phyloP scores from a whole-genome alignment of 2,797 vertebrate species.

The Centropyge bicolor region DNA sequence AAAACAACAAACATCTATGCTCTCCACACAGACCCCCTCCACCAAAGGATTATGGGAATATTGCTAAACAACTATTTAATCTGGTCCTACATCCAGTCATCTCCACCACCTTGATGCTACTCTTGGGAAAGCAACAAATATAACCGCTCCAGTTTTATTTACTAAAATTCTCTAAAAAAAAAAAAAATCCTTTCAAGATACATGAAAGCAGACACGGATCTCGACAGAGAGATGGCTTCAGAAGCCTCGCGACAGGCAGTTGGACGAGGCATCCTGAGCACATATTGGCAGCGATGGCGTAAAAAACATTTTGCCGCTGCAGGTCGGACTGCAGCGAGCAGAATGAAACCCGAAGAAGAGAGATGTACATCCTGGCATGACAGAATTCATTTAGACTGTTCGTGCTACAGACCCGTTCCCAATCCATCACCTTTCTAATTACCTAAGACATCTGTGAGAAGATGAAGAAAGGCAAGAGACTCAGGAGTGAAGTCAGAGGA shows the following conservation, averaged over 20 bases:
- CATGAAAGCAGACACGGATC: conserved; percentile 42
- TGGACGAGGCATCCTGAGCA: conserved; percentile 69
- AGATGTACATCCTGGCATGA: conserved; percentile 60
- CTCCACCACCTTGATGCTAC: conserved; percentile 27
- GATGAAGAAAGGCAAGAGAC: conserved; percentile 64
- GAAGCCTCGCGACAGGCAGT: conserved; percentile 68
- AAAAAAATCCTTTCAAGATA: conserved; percentile 33
- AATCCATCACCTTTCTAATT: conserved; percentile 51
- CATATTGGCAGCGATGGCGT: conserved; percentile 69
- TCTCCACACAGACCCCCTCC: conserved; percentile 36
- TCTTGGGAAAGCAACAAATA: conserved; percentile 43
- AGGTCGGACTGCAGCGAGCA: conserved; percentile 56
- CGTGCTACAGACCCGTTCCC: conserved; percentile 58
- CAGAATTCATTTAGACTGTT: conserved; percentile 46
- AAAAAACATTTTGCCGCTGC: conserved; percentile 65
- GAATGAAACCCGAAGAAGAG: conserved; percentile 57
- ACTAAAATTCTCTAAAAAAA: conserved; percentile 30
- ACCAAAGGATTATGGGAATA: conserved; percentile 53
- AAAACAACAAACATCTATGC: conserved; percentile 11
- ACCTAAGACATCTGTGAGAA: conserved; percentile 52
- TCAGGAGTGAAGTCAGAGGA: conserved; percentile 55
- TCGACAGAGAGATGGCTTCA: conserved; percentile 56
- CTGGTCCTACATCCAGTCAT: conserved; percentile 43
- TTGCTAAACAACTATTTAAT: conserved; percentile 61
- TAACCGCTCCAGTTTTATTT: conserved; percentile 24